These are phyloP conservation scores for Sphaerophoria rueppellii DNA, from an alignment of 2,888 invertebrate genomes.

Conservation along the genomic window DNA sequence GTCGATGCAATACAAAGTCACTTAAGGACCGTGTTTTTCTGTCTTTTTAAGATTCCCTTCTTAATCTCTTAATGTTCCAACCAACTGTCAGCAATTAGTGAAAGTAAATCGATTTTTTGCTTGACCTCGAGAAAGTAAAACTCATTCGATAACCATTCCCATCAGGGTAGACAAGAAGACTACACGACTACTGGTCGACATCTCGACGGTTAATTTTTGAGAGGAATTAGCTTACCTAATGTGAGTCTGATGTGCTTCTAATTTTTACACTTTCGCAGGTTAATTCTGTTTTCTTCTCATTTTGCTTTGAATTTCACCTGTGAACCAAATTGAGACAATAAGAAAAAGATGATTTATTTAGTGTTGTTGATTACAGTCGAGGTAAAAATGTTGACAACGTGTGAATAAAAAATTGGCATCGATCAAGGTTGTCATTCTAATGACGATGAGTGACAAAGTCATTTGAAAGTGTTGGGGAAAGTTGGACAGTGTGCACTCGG, in stretches of 20 bases:
- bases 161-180: constrained; percentile 4
- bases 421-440: not conserved
- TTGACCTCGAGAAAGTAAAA: constrained; percentile 17
- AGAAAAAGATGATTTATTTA: constrained; percentile 28
- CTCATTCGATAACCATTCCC: constrained; percentile 6
- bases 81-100: constrained; percentile 9
- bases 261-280: constrained; percentile 8
- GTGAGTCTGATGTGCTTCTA: constrained; percentile 10
- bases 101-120: constrained; percentile 15
- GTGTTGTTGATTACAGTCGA: not conserved
- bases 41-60: not conserved
- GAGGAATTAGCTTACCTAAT: not conserved
- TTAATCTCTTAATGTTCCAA: not conserved
- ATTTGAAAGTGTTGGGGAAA: too few relatives aligned
- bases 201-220: not conserved
- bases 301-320: constrained; percentile 3
- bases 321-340: not conserved
- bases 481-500: too few relatives aligned
- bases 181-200: not conserved
- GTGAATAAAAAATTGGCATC: not conserved
- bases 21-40: not conserved
- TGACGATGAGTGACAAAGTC: too few relatives aligned
- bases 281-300: not conserved
- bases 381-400: not conserved
- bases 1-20: not conserved